Conservation (phyloP, 2,888 invertebrate genomes). For the Candidula unifasciata region DNA sequence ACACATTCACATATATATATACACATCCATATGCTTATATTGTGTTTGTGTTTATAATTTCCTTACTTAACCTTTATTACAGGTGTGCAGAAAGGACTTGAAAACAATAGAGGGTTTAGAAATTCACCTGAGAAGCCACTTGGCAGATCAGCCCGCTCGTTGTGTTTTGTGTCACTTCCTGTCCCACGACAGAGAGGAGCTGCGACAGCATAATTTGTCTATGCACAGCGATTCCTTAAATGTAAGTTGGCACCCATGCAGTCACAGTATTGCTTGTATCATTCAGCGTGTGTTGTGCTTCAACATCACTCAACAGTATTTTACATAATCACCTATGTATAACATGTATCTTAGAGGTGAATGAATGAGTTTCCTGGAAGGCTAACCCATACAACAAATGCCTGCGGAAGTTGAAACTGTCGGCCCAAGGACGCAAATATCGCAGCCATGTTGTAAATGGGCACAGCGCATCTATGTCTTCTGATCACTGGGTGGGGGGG, state of each 20-base stretch:
- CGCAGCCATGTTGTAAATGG: too few relatives aligned
- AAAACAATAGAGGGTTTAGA: constrained; percentile 61
- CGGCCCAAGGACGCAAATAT: too few relatives aligned
- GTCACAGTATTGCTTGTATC: background rate
- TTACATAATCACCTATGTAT: too few relatives aligned
- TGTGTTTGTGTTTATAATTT: background rate
- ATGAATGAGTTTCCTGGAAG: too few relatives aligned
- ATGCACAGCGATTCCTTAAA: constrained; percentile 60
- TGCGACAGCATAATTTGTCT: constrained; percentile 67
- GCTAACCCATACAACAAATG: too few relatives aligned
- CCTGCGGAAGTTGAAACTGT: too few relatives aligned
- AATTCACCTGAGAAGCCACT: constrained; percentile 70
- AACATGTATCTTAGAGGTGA: too few relatives aligned
- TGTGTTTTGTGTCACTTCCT: constrained; percentile 73
- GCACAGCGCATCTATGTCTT: too few relatives aligned
- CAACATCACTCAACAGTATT: too few relatives aligned
- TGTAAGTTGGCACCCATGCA: constrained; percentile 24
- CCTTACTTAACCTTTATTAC: background rate
- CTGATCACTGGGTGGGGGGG: too few relatives aligned
- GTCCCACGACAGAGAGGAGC: constrained; percentile 63
- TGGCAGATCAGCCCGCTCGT: constrained; percentile 67
- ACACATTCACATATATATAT: background rate
- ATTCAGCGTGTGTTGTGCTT: background rate
- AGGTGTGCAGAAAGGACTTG: constrained; percentile 69
- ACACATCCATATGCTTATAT: background rate